A percentile compares a stretch with the other conserved stretches of the same genome.
These are phyloP conservation scores for Poecilia wingei DNA, from an alignment of 2,797 vertebrate species.

Conservation along the genomic window DNA sequence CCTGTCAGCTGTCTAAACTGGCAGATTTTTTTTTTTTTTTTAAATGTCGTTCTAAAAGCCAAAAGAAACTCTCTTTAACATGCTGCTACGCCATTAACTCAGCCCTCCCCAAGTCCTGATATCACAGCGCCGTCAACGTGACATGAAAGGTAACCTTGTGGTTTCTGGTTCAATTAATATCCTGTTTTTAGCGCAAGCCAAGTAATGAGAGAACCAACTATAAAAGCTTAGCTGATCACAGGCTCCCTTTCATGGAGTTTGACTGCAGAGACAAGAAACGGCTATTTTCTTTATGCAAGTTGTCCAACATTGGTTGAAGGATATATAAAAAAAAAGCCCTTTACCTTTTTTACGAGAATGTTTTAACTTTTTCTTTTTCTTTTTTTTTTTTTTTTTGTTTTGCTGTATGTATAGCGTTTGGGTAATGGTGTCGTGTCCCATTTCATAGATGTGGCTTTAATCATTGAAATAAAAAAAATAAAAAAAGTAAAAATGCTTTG, in stretches of 20 bases:
- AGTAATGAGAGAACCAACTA: constrained; percentile 74
- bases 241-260: constrained; percentile 71
- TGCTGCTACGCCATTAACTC: constrained; percentile 32
- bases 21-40: constrained; percentile 42
- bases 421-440: constrained; percentile 94
- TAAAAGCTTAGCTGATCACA: constrained; percentile 74
- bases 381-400: constrained; percentile 79
- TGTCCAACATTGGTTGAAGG: constrained; percentile 55
- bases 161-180: constrained; percentile 82
- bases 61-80: constrained; percentile 67
- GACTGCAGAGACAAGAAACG: constrained; percentile 67
- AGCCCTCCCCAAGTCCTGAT: constrained; percentile 60
- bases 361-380: constrained; percentile 82
- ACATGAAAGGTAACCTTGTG: constrained; percentile 81
- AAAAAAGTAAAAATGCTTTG: constrained; percentile 87
- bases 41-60: constrained; percentile 66
- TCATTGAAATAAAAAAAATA: constrained; percentile 89
- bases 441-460: constrained; percentile 96
- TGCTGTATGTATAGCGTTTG: constrained; percentile 86
- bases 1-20: constrained; percentile 62
- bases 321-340: constrained; percentile 41
- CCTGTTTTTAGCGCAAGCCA: constrained; percentile 67
- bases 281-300: constrained; percentile 70
- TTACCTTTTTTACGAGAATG: constrained; percentile 71
- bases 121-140: constrained; percentile 66